Base-by-base conservation (phyloP, 2,797 vertebrate species). In the Melanitta fusca region DNA sequence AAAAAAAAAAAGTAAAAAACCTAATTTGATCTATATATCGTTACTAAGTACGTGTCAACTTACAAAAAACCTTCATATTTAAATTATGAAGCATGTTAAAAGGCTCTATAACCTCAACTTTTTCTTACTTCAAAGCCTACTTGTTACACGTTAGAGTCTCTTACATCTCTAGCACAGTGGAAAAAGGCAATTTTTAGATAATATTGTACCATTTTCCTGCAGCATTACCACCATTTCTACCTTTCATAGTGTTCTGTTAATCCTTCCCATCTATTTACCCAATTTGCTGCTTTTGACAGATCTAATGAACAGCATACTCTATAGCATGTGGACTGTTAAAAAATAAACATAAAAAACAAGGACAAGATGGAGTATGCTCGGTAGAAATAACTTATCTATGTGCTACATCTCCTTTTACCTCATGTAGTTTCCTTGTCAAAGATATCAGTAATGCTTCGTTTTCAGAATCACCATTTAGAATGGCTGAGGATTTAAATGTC, bases 401-500 rank as follows among this genome's bases (percentile, higher is more conserved):
- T 47, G 72, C 36, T 85, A 38, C 20, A 69, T 95, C 69, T 92
- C 41, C 77, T 96, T 96, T 95, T 83, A 51, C 27, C 19, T 95
- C 70, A 53, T 45, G 36, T 78, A 65, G 94, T 95, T 88, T 92
- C 60, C 89, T 94, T 97, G 61, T 89, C 89, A 94, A 94, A 97
- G 43, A 66, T 66, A 96, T 92, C 64, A 95, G 39, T 83, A 96
- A 87, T 94, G 19, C 62, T 96, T 88, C 34, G 78, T 94, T 95
- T 97, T 97, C 91, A 94, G 64, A 96, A n/a, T 43, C 45, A 92
- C 53, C 77, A 60, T 94, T 96, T 93, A 94, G 74, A 96, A 96
- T 83, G 64, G 28, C 30, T 96, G 72, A 95, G 69, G 47, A 93
- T 93, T 95, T 96, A 95, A 97, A 97, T 94, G 68, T 79, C 83